phyloP scores from a whole-genome alignment of 1,140 invertebrate species.

The Drosophila pseudoobscura region DNA sequence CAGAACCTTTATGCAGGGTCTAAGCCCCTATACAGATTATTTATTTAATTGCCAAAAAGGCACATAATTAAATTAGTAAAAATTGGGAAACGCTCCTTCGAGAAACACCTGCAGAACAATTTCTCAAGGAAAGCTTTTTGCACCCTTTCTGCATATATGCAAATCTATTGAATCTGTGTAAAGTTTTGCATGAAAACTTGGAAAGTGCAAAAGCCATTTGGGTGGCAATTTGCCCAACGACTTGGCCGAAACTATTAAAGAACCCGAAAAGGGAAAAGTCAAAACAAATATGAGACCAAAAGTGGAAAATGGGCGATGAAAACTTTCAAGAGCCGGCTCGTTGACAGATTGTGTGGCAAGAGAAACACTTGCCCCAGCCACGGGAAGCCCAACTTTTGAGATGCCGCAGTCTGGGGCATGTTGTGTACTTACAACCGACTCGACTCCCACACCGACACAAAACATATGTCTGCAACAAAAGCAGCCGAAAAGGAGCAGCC shows the following conservation, averaged over 20 bases:
- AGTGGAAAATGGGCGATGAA: constrained; percentile 42
- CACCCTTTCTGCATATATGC: constrained; percentile 21
- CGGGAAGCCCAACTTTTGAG: constrained; percentile 21
- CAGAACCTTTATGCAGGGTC: no score
- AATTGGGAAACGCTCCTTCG: no score
- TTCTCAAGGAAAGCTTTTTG: no score
- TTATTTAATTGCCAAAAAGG: no score
- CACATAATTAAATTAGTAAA: no score
- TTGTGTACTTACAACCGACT: constrained; percentile 46
- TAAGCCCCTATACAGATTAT: no score
- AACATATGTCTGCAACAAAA: constrained; percentile 51
- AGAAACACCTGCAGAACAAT: no score
- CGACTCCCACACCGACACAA: constrained; percentile 29
- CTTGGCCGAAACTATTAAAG: constrained; percentile 36
- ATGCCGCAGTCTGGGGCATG: constrained; percentile 41
- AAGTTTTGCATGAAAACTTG: constrained; percentile 31
- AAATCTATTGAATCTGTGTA: constrained; percentile 44
- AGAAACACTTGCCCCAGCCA: constrained; percentile 52
- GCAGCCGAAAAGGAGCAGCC: constrained; percentile 54
- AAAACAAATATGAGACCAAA: constrained; percentile 2
- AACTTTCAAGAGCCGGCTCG: constrained; percentile 63
- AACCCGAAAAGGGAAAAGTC: constrained; percentile 38
- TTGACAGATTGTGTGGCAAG: constrained; percentile 50
- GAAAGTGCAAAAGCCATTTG: constrained; percentile 43
- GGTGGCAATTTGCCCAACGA: constrained; percentile 45